Percentiles rank a stretch among this genome's conserved stretches.
phyloP scores from a whole-genome alignment of 2,113 vertebrate species.

The Marcusenius ussheri region DNA sequence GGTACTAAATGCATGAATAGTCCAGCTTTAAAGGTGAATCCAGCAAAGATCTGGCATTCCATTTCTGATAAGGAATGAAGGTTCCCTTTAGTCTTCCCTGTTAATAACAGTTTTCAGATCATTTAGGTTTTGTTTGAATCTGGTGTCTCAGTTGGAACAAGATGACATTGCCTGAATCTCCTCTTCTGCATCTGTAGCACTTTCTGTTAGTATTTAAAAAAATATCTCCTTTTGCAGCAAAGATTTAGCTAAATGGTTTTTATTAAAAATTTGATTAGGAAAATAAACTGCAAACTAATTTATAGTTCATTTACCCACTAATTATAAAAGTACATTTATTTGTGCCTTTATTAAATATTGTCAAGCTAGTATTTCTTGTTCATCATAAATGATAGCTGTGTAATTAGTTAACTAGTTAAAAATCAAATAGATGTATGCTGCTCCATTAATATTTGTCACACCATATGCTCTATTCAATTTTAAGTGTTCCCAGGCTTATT shows the following conservation, averaged over 20 bases:
- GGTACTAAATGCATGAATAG: background rate
- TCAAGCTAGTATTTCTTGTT: background rate
- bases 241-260: too few relatives aligned
- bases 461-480: background rate
- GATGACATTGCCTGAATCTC: background rate
- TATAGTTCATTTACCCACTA: background rate
- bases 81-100: background rate
- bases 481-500: background rate
- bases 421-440: background rate
- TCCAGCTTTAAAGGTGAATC: background rate
- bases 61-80: background rate
- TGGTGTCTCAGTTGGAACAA: background rate
- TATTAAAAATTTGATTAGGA: too few relatives aligned
- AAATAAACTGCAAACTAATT: background rate
- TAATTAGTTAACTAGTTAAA: background rate
- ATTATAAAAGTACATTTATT: background rate
- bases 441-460: background rate
- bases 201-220: background rate
- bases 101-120: background rate
- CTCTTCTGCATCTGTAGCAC: background rate
- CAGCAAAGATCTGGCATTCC: background rate
- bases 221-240: too few relatives aligned
- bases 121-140: background rate
- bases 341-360: background rate
- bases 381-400: background rate